Percentiles rank a stretch among this genome's conserved stretches.
These are phyloP conservation scores for Panopea generosa DNA, from an alignment of 2,888 invertebrate genomes.

Conservation along the genomic window DNA sequence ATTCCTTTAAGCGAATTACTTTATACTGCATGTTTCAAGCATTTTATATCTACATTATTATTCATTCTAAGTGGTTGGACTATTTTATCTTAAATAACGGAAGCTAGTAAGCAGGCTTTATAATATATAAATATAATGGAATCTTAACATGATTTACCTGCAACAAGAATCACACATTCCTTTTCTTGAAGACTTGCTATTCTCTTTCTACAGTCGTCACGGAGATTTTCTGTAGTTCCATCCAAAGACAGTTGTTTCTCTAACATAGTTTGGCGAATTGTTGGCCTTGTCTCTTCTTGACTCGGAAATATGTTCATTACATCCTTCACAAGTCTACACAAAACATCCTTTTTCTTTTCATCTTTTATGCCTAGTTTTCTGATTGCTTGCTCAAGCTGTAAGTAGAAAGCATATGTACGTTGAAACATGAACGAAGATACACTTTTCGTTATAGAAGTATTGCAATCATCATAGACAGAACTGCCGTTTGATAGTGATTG, in stretches of 20 bases:
- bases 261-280: conserved; percentile 31
- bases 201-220: conserved; percentile 49
- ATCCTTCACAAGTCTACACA: conserved; percentile 38
- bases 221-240: conserved; percentile 50
- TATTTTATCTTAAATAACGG: too few relatives aligned
- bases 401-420: too few relatives aligned
- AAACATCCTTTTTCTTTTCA: conserved; percentile 19
- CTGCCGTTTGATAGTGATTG: too few relatives aligned
- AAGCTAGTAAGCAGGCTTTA: too few relatives aligned
- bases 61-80: too few relatives aligned
- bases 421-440: background rate
- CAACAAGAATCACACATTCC: conserved; percentile 56
- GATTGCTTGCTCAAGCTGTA: conserved; percentile 25
- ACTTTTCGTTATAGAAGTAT: too few relatives aligned
- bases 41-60: too few relatives aligned
- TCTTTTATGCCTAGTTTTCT: conserved; percentile 35
- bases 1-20: too few relatives aligned
- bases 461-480: too few relatives aligned
- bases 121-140: too few relatives aligned
- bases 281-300: background rate
- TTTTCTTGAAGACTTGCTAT: conserved; percentile 46
- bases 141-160: too few relatives aligned
- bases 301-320: conserved; percentile 47
- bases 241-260: conserved; percentile 51
- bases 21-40: too few relatives aligned